These are phyloP conservation scores for Misgurnus anguillicaudatus DNA, from an alignment of 2,113 vertebrate genomes.

Conservation along the genomic window DNA sequence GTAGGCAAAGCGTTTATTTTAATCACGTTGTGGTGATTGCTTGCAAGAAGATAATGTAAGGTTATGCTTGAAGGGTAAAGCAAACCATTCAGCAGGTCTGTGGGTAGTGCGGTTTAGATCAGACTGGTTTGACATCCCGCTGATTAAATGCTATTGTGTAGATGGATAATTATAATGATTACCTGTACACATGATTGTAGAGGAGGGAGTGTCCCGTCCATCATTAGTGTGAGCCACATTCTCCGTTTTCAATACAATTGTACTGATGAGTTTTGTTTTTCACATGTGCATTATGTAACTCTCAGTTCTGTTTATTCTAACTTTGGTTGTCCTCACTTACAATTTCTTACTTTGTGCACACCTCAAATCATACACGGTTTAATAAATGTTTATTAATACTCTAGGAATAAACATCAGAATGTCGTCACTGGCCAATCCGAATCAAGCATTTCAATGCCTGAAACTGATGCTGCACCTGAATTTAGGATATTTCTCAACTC, in stretches of 20 bases:
- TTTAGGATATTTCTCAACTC: too few relatives aligned
- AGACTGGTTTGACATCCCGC: constrained; percentile 17
- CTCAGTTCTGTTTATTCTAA: neutral
- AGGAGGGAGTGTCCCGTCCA: neutral
- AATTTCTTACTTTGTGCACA: too few relatives aligned
- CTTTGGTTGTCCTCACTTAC: too few relatives aligned
- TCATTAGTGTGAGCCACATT: neutral
- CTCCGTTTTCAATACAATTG: neutral
- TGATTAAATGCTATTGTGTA: constrained; percentile 47
- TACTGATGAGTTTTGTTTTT: neutral
- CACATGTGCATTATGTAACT: neutral
- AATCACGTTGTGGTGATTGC: constrained; percentile 45
- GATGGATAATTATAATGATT: constrained; percentile 44
- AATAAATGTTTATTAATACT: too few relatives aligned
- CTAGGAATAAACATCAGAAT: too few relatives aligned
- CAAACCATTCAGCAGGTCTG: constrained; percentile 23
- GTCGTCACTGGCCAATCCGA: too few relatives aligned
- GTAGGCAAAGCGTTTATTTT: constrained; percentile 52
- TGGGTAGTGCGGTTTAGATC: constrained; percentile 39
- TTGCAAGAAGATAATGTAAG: constrained; percentile 41
- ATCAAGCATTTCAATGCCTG: too few relatives aligned
- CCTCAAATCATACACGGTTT: too few relatives aligned
- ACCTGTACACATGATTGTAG: constrained; percentile 30
- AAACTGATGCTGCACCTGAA: too few relatives aligned
- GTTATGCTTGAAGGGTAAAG: constrained; percentile 28